Conservation (phyloP, 2,113 vertebrate species). For the Crotalus tigris region DNA sequence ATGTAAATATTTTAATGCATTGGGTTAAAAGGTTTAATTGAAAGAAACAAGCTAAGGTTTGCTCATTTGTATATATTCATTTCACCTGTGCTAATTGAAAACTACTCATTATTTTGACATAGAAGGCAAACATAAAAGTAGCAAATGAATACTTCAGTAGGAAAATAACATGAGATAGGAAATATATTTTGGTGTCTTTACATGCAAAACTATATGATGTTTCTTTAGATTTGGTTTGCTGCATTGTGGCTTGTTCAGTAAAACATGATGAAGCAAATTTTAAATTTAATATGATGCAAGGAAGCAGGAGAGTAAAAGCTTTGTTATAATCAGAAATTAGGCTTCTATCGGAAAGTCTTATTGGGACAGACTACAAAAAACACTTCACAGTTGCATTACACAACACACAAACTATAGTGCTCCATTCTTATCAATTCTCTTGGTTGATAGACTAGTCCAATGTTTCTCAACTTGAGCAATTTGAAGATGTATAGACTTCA, state of each 20-base stretch:
- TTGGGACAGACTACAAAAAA: background rate
- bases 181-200: background rate
- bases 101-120: background rate
- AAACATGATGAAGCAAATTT: background rate
- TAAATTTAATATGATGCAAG: background rate
- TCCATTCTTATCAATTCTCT: background rate
- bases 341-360: background rate
- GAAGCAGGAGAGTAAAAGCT: background rate
- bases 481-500: background rate
- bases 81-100: slow-evolving; percentile 8
- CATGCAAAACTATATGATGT: background rate
- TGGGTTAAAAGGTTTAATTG: background rate
- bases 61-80: background rate
- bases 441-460: background rate
- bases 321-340: background rate
- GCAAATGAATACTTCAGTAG: background rate
- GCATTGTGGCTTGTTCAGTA: background rate
- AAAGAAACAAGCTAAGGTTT: background rate
- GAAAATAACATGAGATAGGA: background rate
- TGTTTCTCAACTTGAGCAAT: background rate
- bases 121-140: background rate
- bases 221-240: background rate
- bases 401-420: background rate
- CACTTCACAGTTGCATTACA: background rate
- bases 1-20: background rate